Conservation (phyloP, 1,140 invertebrate genomes). For the Danaus melanippus region DNA sequence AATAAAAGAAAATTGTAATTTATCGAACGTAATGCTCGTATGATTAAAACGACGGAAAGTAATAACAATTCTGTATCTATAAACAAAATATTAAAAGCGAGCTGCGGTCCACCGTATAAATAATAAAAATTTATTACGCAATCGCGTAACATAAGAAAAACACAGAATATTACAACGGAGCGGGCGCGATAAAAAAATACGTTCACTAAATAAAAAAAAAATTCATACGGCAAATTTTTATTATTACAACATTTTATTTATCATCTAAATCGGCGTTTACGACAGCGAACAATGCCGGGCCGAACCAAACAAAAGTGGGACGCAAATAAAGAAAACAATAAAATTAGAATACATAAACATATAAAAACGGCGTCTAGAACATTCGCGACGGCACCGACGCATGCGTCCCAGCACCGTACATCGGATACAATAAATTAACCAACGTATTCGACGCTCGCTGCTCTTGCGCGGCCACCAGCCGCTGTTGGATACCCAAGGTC, state of each 20-base stretch:
- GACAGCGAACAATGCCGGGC: slow-evolving; percentile 65
- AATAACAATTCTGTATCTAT: not conserved
- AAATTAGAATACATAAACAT: slow-evolving; percentile 72
- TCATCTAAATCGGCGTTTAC: slow-evolving; percentile 71
- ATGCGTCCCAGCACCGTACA: slow-evolving; percentile 43
- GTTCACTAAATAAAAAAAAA: slow-evolving; percentile 56
- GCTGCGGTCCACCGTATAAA: slow-evolving; percentile 15
- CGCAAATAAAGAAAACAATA: slow-evolving; percentile 73
- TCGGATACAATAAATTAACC: slow-evolving; percentile 22
- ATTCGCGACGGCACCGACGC: slow-evolving; percentile 43
- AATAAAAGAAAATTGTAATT: too few relatives aligned
- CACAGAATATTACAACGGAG: slow-evolving; percentile 21
- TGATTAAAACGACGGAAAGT: too few relatives aligned
- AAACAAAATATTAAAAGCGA: slow-evolving; percentile 12
- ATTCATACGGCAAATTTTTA: slow-evolving; percentile 57
- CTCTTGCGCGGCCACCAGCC: too few relatives aligned
- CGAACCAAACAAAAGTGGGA: slow-evolving; percentile 70
- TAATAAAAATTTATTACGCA: slow-evolving; percentile 30
- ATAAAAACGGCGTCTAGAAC: slow-evolving; percentile 64
- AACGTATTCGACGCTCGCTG: too few relatives aligned
- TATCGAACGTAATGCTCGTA: too few relatives aligned
- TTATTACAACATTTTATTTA: slow-evolving; percentile 68
- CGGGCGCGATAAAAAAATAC: slow-evolving; percentile 46
- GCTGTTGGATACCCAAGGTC: too few relatives aligned
- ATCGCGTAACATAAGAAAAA: slow-evolving; percentile 24